phyloP scores from a whole-genome alignment of 1,140 invertebrate species.

The Acromyrmex heyeri region DNA sequence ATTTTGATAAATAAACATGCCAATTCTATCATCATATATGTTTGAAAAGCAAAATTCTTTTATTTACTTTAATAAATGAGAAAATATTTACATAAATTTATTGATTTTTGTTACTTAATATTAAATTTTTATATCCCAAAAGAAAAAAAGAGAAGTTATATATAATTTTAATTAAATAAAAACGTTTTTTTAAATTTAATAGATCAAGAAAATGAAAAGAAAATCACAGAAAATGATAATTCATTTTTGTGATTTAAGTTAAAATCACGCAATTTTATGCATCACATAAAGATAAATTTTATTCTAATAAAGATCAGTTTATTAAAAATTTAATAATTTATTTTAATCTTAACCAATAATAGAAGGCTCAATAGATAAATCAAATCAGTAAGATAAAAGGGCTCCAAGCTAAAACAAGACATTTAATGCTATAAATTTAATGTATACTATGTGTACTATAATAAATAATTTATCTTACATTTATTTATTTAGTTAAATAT shows the following conservation, averaged over 20 bases:
- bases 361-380: too few relatives aligned
- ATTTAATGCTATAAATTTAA: too few relatives aligned
- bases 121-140: neutral
- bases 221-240: neutral
- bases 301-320: neutral
- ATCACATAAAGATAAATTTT: constrained; percentile 2
- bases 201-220: neutral
- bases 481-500: neutral
- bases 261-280: constrained; percentile 1
- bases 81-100: neutral
- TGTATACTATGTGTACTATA: too few relatives aligned
- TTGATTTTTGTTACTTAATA: neutral
- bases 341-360: neutral
- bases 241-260: neutral
- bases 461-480: neutral
- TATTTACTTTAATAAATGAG: neutral
- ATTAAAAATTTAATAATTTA: constrained; percentile 13
- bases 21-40: neutral
- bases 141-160: neutral
- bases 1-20: neutral
- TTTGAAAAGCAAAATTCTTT: neutral
- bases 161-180: constrained; percentile 1
- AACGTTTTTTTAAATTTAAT: constrained; percentile 1
- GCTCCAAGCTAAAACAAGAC: too few relatives aligned
- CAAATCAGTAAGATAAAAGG: too few relatives aligned